A percentile compares a stretch with the other conserved stretches of the same genome.
phyloP scores from a whole-genome alignment of 2,888 invertebrate genomes.

The Limnephilus auricula region DNA sequence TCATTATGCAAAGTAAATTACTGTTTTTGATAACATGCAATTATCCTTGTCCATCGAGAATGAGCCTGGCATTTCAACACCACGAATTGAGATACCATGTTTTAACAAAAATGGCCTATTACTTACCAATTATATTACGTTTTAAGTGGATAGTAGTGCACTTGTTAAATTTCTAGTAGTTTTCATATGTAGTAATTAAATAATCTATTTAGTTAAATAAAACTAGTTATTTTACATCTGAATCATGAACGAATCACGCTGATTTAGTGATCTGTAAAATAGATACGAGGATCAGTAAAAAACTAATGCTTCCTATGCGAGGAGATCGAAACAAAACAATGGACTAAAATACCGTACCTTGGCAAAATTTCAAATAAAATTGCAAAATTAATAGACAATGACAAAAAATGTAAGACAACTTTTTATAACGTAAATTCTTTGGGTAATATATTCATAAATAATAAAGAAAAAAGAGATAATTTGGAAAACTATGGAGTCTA shows the following conservation, averaged over 20 bases:
- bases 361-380: too few species aligned
- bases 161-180: neutral
- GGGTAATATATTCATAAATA: too few species aligned
- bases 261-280: neutral
- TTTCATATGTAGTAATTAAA: neutral
- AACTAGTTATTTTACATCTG: neutral
- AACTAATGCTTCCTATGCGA: too few species aligned
- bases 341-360: too few species aligned
- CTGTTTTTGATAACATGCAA: constrained; percentile 28
- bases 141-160: neutral
- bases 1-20: constrained; percentile 34
- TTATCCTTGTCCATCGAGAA: constrained; percentile 25
- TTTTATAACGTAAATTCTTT: too few species aligned
- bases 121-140: neutral
- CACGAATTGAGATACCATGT: constrained; percentile 7
- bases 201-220: neutral
- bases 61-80: neutral
- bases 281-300: neutral
- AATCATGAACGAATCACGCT: neutral
- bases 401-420: too few species aligned
- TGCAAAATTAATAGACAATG: too few species aligned
- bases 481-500: too few species aligned
- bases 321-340: too few species aligned
- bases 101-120: neutral
- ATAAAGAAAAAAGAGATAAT: too few species aligned